Evolutionary conservation across 2,797 vertebrate species (phyloP), one percentile per base, ranked within the genome.

Genomic region (Erpetoichthys calabaricus): DNA sequence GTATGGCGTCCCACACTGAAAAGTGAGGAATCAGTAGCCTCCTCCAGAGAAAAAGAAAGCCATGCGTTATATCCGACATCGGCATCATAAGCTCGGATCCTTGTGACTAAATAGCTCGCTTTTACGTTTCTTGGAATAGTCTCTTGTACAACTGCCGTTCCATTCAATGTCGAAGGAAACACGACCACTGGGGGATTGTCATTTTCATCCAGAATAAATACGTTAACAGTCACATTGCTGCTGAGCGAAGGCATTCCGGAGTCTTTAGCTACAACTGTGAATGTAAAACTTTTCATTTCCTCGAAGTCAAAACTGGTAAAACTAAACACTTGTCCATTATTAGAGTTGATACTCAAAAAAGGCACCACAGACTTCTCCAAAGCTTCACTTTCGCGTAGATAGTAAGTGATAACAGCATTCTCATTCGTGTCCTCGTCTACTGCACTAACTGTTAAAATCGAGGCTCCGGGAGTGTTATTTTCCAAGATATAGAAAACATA

Each of bases 51-150:
- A 58, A 73, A 79, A 2, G 64, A 65, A 46, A 79, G 57, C 76
- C 73, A 78, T 3, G 75, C 76, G 25, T 79, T 80, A 59, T 80
- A 80, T 52, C 76, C 79, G 3, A 72, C 73, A 45, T 81, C 79
- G 1, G 68, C 60, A 8, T 80, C 78, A 56, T 72, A 58, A 0
- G 75, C 72, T 6, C 59, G 62, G 6, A 77, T 64, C 62, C 75
- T 79, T 3, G 65, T 65, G 42, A 77, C 67, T 45, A 70, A 60
- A 4, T 73, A 64, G 8, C 70, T 73, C 1, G 64, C 59, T 1
- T 58, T 62, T 47, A 68, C 57, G 1, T 70, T 67, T 4, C 60
- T 60, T 8, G 65, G 52, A 53, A 63, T 54, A 49, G 61, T 58
- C 45, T 63, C 61, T 6, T 46, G 5, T 54, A 68, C 62, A 68